phyloP scores from a whole-genome alignment of 2,113 vertebrate species.

The Asarcornis scutulata region DNA sequence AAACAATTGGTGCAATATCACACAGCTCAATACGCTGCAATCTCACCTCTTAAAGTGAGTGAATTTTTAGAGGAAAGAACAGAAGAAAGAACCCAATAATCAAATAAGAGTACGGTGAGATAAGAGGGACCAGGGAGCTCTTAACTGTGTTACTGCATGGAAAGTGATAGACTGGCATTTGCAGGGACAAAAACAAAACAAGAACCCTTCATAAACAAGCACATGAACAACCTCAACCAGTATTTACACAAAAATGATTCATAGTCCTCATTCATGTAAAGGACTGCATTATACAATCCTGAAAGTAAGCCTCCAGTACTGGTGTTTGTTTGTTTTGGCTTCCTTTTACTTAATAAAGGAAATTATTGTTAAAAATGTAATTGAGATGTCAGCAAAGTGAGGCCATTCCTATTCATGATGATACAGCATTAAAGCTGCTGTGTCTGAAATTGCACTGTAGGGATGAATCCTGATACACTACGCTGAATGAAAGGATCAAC shows the following conservation, averaged over 20 bases:
- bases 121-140: neutral
- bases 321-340: conserved; percentile 48
- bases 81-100: neutral
- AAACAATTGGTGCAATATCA: neutral
- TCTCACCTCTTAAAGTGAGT: neutral
- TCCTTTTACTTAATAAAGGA: neutral
- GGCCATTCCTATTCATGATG: neutral
- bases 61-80: neutral
- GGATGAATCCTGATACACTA: neutral
- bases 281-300: conserved; percentile 25
- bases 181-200: neutral
- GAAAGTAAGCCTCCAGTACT: neutral
- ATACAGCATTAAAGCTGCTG: neutral
- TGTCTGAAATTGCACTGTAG: neutral
- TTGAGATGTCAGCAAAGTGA: conserved; percentile 25
- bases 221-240: conserved; percentile 9
- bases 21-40: neutral
- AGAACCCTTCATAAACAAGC: neutral
- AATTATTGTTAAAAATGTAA: conserved; percentile 42
- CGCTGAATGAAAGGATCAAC: neutral
- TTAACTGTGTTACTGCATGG: neutral
- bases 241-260: neutral
- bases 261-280: neutral
- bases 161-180: neutral
- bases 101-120: neutral